These are phyloP conservation scores for Heteromormyrus szaboi DNA, from an alignment of 2,797 vertebrate genomes.

Conservation along the genomic window DNA sequence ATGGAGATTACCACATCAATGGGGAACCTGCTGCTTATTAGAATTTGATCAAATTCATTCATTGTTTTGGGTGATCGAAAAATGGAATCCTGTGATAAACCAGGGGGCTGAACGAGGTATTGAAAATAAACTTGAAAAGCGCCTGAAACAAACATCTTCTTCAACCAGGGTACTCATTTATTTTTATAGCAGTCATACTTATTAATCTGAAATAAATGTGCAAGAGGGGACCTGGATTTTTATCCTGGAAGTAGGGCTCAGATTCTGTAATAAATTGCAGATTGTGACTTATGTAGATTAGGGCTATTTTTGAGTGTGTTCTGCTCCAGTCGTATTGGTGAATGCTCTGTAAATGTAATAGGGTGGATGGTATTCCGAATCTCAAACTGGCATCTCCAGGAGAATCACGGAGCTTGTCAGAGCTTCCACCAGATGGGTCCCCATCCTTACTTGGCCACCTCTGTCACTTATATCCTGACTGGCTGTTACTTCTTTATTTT, in stretches of 20 bases:
- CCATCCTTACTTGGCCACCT: not conserved
- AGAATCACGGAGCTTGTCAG: not conserved
- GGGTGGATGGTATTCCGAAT: not conserved
- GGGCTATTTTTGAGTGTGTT: not conserved
- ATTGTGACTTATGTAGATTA: not conserved
- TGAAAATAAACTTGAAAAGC: not conserved
- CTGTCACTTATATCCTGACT: not conserved
- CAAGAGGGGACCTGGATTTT: not conserved
- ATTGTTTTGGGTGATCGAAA: not conserved
- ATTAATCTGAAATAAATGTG: not conserved
- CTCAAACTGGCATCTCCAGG: not conserved
- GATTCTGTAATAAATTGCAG: not conserved
- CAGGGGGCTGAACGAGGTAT: not conserved
- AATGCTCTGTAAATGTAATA: not conserved
- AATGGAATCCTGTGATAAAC: not conserved
- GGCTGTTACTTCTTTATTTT: slow-evolving; percentile 6
- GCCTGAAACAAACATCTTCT: not conserved
- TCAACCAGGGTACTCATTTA: not conserved
- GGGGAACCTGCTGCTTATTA: not conserved
- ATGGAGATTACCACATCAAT: not conserved
- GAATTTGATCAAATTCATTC: not conserved
- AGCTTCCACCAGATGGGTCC: not conserved
- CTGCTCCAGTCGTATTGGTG: not conserved
- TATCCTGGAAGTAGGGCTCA: not conserved
- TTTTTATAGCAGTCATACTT: not conserved